Percentiles rank a stretch among this genome's conserved stretches.
Conservation (phyloP, 1,140 invertebrate species). For the Mesaphorura yosii region DNA sequence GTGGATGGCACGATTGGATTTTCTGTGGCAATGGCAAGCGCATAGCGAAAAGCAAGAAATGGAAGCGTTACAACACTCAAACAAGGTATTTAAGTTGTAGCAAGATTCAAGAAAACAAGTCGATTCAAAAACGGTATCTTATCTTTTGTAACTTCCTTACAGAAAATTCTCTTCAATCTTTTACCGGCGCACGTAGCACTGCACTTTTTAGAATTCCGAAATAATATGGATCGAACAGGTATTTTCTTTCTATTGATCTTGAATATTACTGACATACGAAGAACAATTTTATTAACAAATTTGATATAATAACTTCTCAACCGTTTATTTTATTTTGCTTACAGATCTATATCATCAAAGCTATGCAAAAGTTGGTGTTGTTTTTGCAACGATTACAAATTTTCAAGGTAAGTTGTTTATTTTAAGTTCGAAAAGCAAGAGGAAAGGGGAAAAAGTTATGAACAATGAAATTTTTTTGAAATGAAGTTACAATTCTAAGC, state of each 20-base stretch:
- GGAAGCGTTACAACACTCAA: slow-evolving; percentile 76
- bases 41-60: slow-evolving; percentile 82
- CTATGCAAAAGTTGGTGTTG: slow-evolving; percentile 79
- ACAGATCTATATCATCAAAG: slow-evolving; percentile 88
- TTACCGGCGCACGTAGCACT: slow-evolving; percentile 83
- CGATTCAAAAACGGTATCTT: background rate
- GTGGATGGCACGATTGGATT: slow-evolving; percentile 56
- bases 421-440: background rate
- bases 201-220: slow-evolving; percentile 78
- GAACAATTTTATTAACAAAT: too few species aligned
- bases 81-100: slow-evolving; percentile 43
- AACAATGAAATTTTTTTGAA: too few species aligned
- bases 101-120: background rate
- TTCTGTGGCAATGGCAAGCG: slow-evolving; percentile 71
- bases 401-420: too few species aligned
- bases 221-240: slow-evolving; percentile 88
- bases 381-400: slow-evolving; percentile 89
- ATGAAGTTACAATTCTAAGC: too few species aligned
- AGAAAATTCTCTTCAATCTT: slow-evolving; percentile 78
- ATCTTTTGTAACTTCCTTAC: slow-evolving; percentile 9
- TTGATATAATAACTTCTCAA: too few species aligned
- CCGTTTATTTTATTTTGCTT: too few species aligned
- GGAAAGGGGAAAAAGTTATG: too few species aligned
- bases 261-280: too few species aligned
- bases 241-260: too few species aligned